Percentiles rank a stretch among this genome's conserved stretches.
Evolutionary conservation across 2,797 vertebrate genomes (phyloP).

Genomic region (Chelon labrosus): DNA sequence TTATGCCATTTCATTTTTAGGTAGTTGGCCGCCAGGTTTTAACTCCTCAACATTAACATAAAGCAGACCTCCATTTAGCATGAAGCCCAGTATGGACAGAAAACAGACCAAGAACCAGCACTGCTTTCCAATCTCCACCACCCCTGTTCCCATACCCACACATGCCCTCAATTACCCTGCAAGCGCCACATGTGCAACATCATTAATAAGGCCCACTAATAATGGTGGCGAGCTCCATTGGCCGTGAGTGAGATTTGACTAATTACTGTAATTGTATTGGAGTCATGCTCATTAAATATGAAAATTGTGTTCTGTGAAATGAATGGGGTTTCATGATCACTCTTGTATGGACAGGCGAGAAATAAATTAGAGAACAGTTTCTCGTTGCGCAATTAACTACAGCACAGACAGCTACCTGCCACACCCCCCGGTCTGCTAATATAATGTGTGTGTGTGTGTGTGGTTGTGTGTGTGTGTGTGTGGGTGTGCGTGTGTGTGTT

Average conservation of each 20-base stretch:
- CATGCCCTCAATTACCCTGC: constrained; percentile 83
- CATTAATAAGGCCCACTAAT: constrained; percentile 95
- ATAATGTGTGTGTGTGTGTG: constrained; percentile 26
- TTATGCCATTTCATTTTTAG: background rate
- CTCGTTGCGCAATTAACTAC: constrained; percentile 75
- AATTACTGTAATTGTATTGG: constrained; percentile 98
- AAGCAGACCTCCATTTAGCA: constrained; percentile 59
- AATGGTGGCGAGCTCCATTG: constrained; percentile 90
- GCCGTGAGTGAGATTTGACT: constrained; percentile 95
- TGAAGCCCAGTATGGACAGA: constrained; percentile 45
- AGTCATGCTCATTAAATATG: constrained; percentile 98
- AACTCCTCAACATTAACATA: constrained; percentile 43
- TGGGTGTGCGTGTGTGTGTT: constrained; percentile 7
- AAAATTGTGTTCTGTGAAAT: constrained; percentile 90
- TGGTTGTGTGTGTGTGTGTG: constrained; percentile 14
- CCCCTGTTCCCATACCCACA: constrained; percentile 73
- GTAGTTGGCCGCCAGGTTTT: constrained; percentile 3
- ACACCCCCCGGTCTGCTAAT: constrained; percentile 63
- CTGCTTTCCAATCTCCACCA: constrained; percentile 68
- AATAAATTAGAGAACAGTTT: constrained; percentile 80
- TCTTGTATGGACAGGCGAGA: constrained; percentile 89
- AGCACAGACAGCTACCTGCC: constrained; percentile 69
- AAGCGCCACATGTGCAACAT: constrained; percentile 85
- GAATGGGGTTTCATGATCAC: constrained; percentile 92
- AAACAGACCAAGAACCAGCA: constrained; percentile 54